Conservation (phyloP, 2,113 vertebrate species). For the Tachysurus vachellii region DNA sequence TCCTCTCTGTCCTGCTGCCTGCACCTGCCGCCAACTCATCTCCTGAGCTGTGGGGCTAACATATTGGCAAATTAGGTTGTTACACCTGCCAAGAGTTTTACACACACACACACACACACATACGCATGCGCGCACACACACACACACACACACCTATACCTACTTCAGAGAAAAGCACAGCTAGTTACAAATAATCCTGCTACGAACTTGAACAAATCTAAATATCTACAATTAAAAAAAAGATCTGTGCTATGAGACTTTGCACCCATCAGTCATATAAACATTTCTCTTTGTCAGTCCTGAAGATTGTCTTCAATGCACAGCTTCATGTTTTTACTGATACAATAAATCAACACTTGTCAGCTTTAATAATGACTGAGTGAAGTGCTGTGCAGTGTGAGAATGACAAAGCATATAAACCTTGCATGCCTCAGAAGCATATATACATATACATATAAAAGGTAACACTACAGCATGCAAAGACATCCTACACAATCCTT, state of each 20-base stretch:
- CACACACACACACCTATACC: not conserved
- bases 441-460: too few species aligned
- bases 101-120: slow-evolving; percentile 21
- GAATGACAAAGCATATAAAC: not conserved
- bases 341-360: not conserved
- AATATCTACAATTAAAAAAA: not conserved
- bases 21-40: slow-evolving; percentile 38
- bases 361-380: not conserved
- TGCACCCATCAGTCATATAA: not conserved
- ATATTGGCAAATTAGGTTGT: slow-evolving; percentile 33
- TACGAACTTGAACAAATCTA: not conserved
- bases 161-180: not conserved
- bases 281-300: not conserved
- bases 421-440: not conserved
- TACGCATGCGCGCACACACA: not conserved
- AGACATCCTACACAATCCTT: not conserved
- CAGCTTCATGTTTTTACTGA: not conserved
- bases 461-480: not conserved
- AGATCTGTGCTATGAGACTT: not conserved
- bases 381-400: not conserved
- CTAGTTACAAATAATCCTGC: not conserved
- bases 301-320: not conserved
- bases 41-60: slow-evolving; percentile 33
- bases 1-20: slow-evolving; percentile 37
- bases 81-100: slow-evolving; percentile 28